These are phyloP conservation scores for Delia radicum DNA, from an alignment of 1,140 invertebrate genomes.

Conservation along the genomic window DNA sequence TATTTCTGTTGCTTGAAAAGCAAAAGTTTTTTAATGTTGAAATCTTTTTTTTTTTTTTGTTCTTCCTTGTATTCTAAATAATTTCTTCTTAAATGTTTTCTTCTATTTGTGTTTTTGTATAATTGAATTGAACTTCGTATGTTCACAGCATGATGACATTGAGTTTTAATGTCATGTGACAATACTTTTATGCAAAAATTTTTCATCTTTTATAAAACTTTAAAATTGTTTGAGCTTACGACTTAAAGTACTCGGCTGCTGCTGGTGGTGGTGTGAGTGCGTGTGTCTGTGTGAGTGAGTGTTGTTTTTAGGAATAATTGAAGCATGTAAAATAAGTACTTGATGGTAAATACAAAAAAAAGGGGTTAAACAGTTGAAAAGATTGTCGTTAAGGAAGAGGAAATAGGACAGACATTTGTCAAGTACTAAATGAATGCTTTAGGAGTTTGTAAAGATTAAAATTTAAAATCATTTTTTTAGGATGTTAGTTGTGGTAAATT, in stretches of 20 bases:
- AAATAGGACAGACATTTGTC: no score
- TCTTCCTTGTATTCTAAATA: background rate
- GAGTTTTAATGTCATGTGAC: constrained; percentile 14
- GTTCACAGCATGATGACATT: constrained; percentile 7
- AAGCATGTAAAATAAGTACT: background rate
- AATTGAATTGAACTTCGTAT: constrained; percentile 17
- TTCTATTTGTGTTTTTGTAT: background rate
- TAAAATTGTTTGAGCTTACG: background rate
- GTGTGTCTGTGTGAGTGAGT: no score
- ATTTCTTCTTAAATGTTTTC: constrained; percentile 3
- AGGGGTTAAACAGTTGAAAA: no score
- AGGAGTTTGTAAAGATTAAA: no score
- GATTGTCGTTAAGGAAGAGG: no score
- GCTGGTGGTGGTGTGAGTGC: background rate
- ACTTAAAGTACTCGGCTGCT: background rate
- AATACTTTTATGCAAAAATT: background rate
- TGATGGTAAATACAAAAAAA: no score
- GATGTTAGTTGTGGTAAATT: no score
- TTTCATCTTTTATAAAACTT: background rate
- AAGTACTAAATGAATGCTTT: no score
- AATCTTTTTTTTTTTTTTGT: background rate
- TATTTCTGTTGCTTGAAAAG: no score
- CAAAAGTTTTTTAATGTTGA: background rate
- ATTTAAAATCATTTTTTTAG: no score
- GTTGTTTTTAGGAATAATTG: no score